These are phyloP conservation scores for Atherinosoma microstoma DNA, from an alignment of 2,797 vertebrate species.

Conservation along the genomic window DNA sequence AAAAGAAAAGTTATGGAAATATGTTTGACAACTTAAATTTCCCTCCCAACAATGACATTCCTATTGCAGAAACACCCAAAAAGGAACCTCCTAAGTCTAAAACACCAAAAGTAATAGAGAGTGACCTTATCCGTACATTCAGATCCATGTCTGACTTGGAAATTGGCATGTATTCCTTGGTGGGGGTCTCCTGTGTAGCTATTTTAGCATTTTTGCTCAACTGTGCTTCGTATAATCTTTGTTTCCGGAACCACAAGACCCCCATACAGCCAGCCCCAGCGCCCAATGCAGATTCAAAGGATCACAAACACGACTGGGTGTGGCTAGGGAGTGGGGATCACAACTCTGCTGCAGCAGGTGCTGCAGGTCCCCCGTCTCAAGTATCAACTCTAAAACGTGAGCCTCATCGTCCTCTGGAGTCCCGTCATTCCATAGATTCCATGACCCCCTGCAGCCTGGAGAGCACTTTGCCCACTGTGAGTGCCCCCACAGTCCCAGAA, in stretches of 20 bases:
- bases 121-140: slow-evolving; percentile 78
- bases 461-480: slow-evolving; percentile 61
- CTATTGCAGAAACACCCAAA: slow-evolving; percentile 56
- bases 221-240: slow-evolving; percentile 87
- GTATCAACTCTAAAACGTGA: slow-evolving; percentile 67
- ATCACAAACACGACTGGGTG: slow-evolving; percentile 92
- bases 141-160: slow-evolving; percentile 88
- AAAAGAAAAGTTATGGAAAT: slow-evolving; percentile 76
- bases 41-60: slow-evolving; percentile 60
- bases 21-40: slow-evolving; percentile 79
- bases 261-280: slow-evolving; percentile 81
- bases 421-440: slow-evolving; percentile 80
- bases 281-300: slow-evolving; percentile 78
- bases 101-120: slow-evolving; percentile 75
- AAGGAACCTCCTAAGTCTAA: slow-evolving; percentile 82
- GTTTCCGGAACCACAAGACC: slow-evolving; percentile 85
- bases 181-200: slow-evolving; percentile 90
- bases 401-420: slow-evolving; percentile 76
- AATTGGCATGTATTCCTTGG: slow-evolving; percentile 91
- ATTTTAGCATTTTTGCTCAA: slow-evolving; percentile 94
- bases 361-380: slow-evolving; percentile 54
- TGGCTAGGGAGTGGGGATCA: slow-evolving; percentile 84
- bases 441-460: slow-evolving; percentile 70
- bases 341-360: slow-evolving; percentile 66
- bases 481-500: slow-evolving; percentile 77